Conservation (phyloP, 2,888 invertebrate species). For the Tiliacea citrago region DNA sequence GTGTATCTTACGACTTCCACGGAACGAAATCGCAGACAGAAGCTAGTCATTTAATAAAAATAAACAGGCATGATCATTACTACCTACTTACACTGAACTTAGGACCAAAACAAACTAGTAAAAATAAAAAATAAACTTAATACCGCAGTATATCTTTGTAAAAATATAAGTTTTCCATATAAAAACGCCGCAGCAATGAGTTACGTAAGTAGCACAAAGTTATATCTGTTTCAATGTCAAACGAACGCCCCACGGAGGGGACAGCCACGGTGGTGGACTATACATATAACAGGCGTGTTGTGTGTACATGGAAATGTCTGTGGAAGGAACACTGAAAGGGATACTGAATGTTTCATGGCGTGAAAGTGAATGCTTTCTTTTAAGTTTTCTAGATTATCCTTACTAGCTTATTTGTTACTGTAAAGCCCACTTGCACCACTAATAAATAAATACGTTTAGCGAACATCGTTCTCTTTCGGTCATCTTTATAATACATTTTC, state of each 20-base stretch:
- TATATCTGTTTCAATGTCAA: conserved; percentile 50
- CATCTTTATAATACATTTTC: neutral
- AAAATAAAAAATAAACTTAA: conserved; percentile 6
- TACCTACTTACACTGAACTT: neutral
- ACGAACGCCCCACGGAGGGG: conserved; percentile 14
- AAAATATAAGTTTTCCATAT: conserved; percentile 13
- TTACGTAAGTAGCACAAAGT: conserved; percentile 32
- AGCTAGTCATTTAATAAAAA: neutral
- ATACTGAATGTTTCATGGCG: neutral
- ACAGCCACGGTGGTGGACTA: neutral
- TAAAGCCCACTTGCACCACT: neutral
- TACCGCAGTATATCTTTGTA: neutral
- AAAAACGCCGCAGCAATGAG: neutral
- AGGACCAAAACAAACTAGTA: conserved; percentile 26
- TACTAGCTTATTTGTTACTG: neutral
- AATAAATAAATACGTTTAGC: neutral
- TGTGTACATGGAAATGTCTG: neutral
- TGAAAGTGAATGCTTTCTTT: conserved; percentile 11
- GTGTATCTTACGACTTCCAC: no score
- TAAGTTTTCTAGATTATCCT: neutral
- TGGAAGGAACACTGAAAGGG: neutral
- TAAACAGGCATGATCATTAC: neutral
- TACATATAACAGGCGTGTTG: neutral
- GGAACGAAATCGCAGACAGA: no score
- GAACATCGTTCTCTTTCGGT: neutral